phyloP scores from a whole-genome alignment of 2,888 invertebrate genomes.

The Petrolisthes manimaculis region DNA sequence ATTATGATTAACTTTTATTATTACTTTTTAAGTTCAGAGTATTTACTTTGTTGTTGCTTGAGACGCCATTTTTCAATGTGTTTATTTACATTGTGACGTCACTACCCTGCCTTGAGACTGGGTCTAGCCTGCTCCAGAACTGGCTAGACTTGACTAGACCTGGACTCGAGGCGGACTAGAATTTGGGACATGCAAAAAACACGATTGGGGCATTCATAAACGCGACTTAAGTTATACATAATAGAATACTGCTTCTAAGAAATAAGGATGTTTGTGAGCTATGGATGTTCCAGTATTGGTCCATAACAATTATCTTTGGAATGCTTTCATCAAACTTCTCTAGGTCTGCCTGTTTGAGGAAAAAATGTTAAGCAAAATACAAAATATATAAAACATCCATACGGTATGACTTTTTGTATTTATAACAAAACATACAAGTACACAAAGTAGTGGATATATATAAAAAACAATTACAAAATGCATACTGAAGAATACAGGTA shows the following conservation, averaged over 20 bases:
- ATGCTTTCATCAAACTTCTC: slow-evolving; percentile 20
- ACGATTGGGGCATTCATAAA: too few species aligned
- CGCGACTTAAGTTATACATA: too few species aligned
- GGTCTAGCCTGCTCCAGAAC: too few species aligned
- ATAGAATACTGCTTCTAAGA: not conserved
- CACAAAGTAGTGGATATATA: not conserved
- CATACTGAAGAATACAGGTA: not conserved
- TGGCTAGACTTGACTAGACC: too few species aligned
- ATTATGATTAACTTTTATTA: too few species aligned
- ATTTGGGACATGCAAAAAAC: too few species aligned
- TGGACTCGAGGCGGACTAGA: too few species aligned
- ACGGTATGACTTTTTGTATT: not conserved
- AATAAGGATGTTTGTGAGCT: not conserved
- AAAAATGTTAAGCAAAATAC: not conserved
- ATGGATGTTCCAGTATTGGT: slow-evolving; percentile 32
- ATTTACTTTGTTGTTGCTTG: too few species aligned
- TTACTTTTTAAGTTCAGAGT: too few species aligned
- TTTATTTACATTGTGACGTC: too few species aligned
- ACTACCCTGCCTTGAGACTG: too few species aligned
- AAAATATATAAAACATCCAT: not conserved
- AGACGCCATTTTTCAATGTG: too few species aligned
- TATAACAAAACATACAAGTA: not conserved
- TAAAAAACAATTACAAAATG: not conserved
- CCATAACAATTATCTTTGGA: slow-evolving; percentile 46
- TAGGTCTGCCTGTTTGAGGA: not conserved